Conservation (phyloP, 2,797 vertebrate genomes). For the Periparus ater region DNA sequence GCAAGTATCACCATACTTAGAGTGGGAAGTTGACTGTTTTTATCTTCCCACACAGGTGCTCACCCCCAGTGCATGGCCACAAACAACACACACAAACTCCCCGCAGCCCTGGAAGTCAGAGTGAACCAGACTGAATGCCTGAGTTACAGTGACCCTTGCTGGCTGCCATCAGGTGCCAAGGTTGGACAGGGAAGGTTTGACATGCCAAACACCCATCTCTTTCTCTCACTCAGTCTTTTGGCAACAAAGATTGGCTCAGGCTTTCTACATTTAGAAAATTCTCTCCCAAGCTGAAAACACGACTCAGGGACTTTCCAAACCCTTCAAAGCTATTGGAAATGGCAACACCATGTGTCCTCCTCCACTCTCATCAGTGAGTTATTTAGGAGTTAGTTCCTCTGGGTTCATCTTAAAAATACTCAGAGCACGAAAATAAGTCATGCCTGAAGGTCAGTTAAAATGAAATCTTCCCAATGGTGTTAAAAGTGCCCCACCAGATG, state of each 20-base stretch:
- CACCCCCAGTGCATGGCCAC: fast-evolving
- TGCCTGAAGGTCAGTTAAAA: constrained; percentile 50
- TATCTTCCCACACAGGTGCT: neutral
- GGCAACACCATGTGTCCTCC: constrained; percentile 20
- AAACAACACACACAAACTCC: neutral
- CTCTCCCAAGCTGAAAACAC: neutral
- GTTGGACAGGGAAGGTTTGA: neutral
- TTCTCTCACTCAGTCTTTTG: neutral
- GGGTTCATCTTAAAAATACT: constrained; percentile 48
- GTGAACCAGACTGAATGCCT: neutral
- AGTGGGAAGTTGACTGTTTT: neutral
- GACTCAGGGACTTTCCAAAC: constrained; percentile 25
- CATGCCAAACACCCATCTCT: neutral
- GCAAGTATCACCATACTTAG: neutral
- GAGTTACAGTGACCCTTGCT: neutral
- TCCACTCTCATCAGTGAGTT: constrained; percentile 34
- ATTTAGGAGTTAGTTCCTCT: constrained; percentile 66
- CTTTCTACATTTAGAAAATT: constrained; percentile 48
- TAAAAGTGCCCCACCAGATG: neutral
- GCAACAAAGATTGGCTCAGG: neutral
- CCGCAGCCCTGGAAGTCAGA: neutral
- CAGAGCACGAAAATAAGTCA: constrained; percentile 42
- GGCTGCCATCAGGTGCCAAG: fast-evolving
- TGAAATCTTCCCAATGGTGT: neutral
- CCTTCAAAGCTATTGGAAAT: neutral